Base-by-base conservation (phyloP, 2,113 vertebrate genomes). In the Hymenochirus boettgeri region DNA sequence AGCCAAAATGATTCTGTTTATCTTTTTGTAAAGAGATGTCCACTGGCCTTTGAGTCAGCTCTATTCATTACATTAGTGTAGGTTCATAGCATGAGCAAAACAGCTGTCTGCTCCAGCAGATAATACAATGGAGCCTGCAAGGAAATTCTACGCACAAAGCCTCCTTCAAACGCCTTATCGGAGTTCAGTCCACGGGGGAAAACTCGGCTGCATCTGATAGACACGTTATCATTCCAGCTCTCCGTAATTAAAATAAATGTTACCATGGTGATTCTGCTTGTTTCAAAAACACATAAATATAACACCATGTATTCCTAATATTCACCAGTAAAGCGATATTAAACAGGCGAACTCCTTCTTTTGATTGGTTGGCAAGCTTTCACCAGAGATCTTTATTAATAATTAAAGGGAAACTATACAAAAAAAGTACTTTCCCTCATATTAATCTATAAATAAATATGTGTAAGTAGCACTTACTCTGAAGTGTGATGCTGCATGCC, bases 211-310 rank as follows among this genome's bases (percentile, higher is more conserved):
- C 72, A 77, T 80, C 76, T 76, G 76, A 86, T 72, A 71, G 0
- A 75, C 62, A 76, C 78, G 71, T 82, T 73, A 74, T 64, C 29
- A 5, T 71, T 80, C 74, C 57, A 65, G 63, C 26, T 78, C 31
- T 74, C 77, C 48, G 8, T 80, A 79, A 83, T 85, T 81, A 84
- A 84, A 83, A 80, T 52, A 72, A 64, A 57, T 71, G 77, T 78
- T 81, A 70, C 75, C 73, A 79, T 73, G 74, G 77, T 47, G 65
- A 86, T 77, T 48, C 42, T 77, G 63, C 53, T 42, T 1, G 2
- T n/a, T 58, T 52, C 56, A 70, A 79, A 74, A 17, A 76, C 1
- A 61, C 0, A 0, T 21, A 50, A 42, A 62, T 64, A 64, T 11
- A 65, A 39, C 37, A 70, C 11, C 70, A 22, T 50, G 46, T 58